A percentile compares a stretch with the other conserved stretches of the same genome.
Evolutionary conservation across 2,113 vertebrate species (phyloP).

Genomic region (Isichthys henryi): DNA sequence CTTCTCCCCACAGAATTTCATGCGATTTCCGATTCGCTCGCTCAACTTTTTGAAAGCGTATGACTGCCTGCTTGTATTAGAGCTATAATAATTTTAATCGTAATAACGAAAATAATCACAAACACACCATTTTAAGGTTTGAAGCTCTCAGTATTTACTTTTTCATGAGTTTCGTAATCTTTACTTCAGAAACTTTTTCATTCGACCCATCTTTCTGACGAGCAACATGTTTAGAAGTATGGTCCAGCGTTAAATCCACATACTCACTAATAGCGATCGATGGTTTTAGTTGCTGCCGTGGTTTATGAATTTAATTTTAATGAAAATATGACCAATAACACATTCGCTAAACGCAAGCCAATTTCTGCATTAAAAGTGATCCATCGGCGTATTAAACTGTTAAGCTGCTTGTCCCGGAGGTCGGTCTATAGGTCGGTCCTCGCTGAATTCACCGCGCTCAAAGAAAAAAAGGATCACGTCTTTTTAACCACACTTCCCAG

Average conservation of each 20-base stretch:
- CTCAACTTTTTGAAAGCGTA: conserved; percentile 7
- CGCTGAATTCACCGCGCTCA: neutral
- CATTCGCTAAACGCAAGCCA: neutral
- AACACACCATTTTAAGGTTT: neutral
- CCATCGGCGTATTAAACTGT: neutral
- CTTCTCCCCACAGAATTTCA: neutral
- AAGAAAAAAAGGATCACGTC: neutral
- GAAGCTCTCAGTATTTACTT: neutral
- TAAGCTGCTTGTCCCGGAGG: neutral
- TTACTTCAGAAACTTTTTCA: neutral
- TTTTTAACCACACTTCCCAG: neutral
- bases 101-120: neutral
- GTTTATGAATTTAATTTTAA: neutral
- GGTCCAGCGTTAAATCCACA: neutral
- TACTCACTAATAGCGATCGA: neutral
- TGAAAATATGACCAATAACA: neutral
- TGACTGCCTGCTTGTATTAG: neutral
- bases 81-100: neutral
- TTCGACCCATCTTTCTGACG: neutral
- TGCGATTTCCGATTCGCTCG: neutral
- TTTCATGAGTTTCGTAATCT: neutral
- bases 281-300: neutral
- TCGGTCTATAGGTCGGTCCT: neutral
- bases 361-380: neutral
- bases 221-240: conserved; percentile 14